phyloP scores from a whole-genome alignment of 2,888 invertebrate species.

The Ectropis crepuscularia region DNA sequence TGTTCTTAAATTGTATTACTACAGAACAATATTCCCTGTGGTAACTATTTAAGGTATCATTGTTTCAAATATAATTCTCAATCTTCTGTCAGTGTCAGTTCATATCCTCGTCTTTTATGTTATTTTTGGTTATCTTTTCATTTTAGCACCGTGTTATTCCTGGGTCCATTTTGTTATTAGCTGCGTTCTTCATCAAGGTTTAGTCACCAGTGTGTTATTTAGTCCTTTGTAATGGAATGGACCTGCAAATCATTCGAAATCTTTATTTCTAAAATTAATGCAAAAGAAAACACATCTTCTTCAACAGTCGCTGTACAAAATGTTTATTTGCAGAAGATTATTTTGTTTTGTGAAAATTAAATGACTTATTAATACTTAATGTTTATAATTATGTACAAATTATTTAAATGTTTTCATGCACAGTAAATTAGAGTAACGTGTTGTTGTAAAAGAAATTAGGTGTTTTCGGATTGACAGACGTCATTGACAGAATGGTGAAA shows the following conservation, averaged over 20 bases:
- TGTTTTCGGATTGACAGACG: too few species aligned
- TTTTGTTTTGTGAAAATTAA: too few species aligned
- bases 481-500: too few species aligned
- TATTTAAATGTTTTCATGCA: too few species aligned
- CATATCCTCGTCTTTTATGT: constrained; percentile 27
- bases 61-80: constrained; percentile 14
- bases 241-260: constrained; percentile 73
- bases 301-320: background rate
- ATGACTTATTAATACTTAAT: too few species aligned
- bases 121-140: background rate
- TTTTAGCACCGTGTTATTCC: constrained; percentile 40
- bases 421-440: too few species aligned
- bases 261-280: constrained; percentile 54
- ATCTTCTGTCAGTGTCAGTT: constrained; percentile 8
- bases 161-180: constrained; percentile 30
- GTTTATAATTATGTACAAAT: too few species aligned
- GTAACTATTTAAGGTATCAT: too few species aligned
- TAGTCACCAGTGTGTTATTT: constrained; percentile 59
- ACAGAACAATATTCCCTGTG: too few species aligned
- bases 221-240: constrained; percentile 70
- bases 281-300: constrained; percentile 14
- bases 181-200: constrained; percentile 27
- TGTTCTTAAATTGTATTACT: too few species aligned
- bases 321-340: too few species aligned
- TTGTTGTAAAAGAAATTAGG: too few species aligned